Conservation (phyloP, 2,113 vertebrate genomes). For the Rhegmatorhina hoffmannsi region DNA sequence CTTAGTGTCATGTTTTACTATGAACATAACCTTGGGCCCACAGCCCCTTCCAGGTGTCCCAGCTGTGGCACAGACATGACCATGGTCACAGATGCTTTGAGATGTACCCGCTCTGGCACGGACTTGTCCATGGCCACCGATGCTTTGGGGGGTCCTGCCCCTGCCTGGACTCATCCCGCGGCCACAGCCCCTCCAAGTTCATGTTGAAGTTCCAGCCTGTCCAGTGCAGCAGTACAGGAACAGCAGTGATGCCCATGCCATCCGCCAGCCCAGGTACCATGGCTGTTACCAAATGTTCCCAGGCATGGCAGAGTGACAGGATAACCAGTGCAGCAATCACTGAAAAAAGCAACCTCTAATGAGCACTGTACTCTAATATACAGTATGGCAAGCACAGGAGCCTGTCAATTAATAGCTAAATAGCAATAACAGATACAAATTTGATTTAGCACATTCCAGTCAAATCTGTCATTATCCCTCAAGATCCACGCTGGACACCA, state of each 20-base stretch:
- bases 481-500: background rate
- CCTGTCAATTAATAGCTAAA: background rate
- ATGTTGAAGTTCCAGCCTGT: background rate
- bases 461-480: background rate
- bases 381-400: background rate
- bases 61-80: background rate
- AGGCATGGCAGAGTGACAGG: background rate
- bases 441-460: background rate
- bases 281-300: background rate
- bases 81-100: background rate
- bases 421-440: background rate
- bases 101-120: background rate
- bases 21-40: background rate
- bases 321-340: background rate
- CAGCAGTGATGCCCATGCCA: background rate
- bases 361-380: background rate
- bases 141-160: background rate
- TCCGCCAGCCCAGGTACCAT: background rate
- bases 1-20: background rate
- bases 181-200: background rate
- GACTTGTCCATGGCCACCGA: background rate
- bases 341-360: background rate
- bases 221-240: background rate
- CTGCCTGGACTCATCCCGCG: background rate
- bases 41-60: background rate